Conservation (phyloP, 30 jellyfish, hydroid and myxozoan genomes). For the Aurelia aurita complex sp. Pacific region DNA sequence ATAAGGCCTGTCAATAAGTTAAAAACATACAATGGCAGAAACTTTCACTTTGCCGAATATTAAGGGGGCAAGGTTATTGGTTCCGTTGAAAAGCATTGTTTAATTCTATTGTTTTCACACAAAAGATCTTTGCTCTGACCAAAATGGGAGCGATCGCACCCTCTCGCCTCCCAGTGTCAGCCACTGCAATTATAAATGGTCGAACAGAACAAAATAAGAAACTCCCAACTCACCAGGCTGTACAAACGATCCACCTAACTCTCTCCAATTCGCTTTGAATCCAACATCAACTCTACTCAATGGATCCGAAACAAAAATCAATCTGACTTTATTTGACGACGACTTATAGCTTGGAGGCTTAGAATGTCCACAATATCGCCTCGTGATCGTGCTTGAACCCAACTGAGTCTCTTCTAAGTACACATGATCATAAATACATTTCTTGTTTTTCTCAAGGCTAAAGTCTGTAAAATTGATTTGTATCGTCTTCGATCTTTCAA, state of each 20-base stretch:
- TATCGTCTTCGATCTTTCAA: constrained; percentile 16
- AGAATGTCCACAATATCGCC: constrained; percentile 57
- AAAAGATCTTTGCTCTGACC: no score
- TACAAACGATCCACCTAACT: constrained; percentile 6
- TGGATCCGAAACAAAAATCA: constrained; percentile 47
- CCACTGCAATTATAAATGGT: no score
- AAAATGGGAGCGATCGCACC: no score
- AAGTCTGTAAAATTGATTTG: constrained; percentile 52
- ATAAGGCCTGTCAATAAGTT: no score
- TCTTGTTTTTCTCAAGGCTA: constrained; percentile 58
- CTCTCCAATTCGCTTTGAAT: constrained; percentile 70
- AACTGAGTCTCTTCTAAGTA: constrained; percentile 38
- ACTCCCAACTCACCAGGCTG: constrained; percentile 8
- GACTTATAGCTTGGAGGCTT: constrained; percentile 58
- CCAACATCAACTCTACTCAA: constrained; percentile 54
- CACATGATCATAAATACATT: constrained; percentile 61
- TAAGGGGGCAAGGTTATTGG: no score
- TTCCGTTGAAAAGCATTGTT: no score
- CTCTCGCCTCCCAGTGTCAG: no score
- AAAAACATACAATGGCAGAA: no score
- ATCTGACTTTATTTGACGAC: constrained; percentile 23
- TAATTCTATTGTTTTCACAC: no score
- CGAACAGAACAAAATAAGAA: background rate
- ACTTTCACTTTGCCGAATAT: no score
- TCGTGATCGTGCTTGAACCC: constrained; percentile 35